Conservation (phyloP, 2,113 vertebrate genomes). For the Calyptomena viridis region DNA sequence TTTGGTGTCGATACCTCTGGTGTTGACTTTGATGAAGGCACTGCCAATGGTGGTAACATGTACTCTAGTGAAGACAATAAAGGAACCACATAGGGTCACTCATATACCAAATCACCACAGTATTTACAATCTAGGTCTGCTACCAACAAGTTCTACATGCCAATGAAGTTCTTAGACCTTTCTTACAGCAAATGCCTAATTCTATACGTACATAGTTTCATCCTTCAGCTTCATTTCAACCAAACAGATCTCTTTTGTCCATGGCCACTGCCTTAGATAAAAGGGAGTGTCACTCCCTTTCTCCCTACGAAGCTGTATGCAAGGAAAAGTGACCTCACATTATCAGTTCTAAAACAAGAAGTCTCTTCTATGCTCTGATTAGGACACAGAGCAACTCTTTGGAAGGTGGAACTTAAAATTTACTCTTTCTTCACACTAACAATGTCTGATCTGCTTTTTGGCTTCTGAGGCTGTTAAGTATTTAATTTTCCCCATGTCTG, state of each 20-base stretch:
- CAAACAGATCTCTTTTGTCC: not conserved
- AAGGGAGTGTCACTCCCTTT: not conserved
- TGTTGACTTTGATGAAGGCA: not conserved
- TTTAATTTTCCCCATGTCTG: not conserved
- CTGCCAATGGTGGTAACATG: fast-evolving
- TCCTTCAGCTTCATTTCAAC: not conserved
- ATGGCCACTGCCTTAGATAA: not conserved
- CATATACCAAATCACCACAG: not conserved
- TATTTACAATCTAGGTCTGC: not conserved
- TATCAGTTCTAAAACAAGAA: not conserved
- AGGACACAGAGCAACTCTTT: not conserved
- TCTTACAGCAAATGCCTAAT: not conserved
- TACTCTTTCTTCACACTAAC: not conserved
- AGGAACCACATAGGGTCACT: not conserved
- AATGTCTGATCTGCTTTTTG: not conserved
- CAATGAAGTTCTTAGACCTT: not conserved
- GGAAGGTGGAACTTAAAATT: not conserved
- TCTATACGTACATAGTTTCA: not conserved
- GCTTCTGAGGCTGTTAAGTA: not conserved
- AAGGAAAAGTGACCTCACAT: not conserved
- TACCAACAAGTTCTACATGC: not conserved
- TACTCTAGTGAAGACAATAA: not conserved
- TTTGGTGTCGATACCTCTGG: not conserved
- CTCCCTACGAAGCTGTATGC: not conserved
- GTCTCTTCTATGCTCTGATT: not conserved